A percentile compares a stretch with the other conserved stretches of the same genome.
Conservation (phyloP, 1,140 invertebrate genomes). For the Plodia interpunctella region DNA sequence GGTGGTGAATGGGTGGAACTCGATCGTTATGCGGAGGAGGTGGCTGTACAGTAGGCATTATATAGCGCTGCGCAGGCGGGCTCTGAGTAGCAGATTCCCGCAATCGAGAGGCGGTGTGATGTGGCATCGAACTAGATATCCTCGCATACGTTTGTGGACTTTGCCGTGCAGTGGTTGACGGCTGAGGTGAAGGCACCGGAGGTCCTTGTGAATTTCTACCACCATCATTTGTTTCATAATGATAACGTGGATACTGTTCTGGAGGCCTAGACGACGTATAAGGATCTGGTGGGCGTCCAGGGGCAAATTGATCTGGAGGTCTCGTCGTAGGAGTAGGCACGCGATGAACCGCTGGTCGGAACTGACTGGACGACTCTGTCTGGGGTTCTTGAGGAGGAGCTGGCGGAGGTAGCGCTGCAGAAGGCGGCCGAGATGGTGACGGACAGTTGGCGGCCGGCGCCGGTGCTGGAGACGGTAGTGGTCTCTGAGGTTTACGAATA, state of each 20-base stretch:
- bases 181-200: slow-evolving; percentile 51
- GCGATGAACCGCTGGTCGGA: slow-evolving; percentile 45
- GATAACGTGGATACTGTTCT: slow-evolving; percentile 51
- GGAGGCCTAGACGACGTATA: slow-evolving; percentile 54
- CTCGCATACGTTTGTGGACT: slow-evolving; percentile 63
- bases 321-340: slow-evolving; percentile 57
- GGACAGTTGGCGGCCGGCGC: slow-evolving; percentile 55
- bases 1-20: slow-evolving; percentile 65
- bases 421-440: slow-evolving; percentile 52
- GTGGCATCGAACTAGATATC: slow-evolving; percentile 51
- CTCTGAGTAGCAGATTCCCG: slow-evolving; percentile 51
- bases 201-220: slow-evolving; percentile 47
- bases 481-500: slow-evolving; percentile 57
- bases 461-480: slow-evolving; percentile 60
- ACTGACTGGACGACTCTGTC: slow-evolving; percentile 40
- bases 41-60: slow-evolving; percentile 45
- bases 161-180: slow-evolving; percentile 50
- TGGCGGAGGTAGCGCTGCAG: slow-evolving; percentile 35
- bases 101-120: slow-evolving; percentile 46
- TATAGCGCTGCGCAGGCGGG: slow-evolving; percentile 48
- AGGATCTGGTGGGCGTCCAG: slow-evolving; percentile 53
- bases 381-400: slow-evolving; percentile 32
- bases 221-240: slow-evolving; percentile 50
- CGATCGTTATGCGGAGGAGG: slow-evolving; percentile 64
- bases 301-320: slow-evolving; percentile 47